Percentiles rank a stretch among this genome's conserved stretches.
Conservation (phyloP, 2,888 invertebrate genomes). For the Ligdia adustata region DNA sequence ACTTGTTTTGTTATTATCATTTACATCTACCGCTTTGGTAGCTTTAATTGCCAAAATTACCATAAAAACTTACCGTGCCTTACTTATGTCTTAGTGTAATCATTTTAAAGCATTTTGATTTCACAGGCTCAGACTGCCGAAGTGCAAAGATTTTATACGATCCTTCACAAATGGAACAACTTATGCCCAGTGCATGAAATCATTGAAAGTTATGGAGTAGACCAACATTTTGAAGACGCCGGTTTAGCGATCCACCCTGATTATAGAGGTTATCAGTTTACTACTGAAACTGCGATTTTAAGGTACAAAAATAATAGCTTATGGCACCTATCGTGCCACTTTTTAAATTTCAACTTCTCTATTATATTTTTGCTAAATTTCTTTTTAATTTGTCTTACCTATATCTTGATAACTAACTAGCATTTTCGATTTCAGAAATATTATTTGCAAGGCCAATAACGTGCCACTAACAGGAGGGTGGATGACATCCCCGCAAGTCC, state of each 20-base stretch:
- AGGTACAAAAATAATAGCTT: no score
- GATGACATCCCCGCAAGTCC: neutral
- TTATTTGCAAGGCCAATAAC: neutral
- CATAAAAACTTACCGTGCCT: no score
- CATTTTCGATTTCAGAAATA: slow-evolving; percentile 1
- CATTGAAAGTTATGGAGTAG: neutral
- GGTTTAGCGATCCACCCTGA: slow-evolving; percentile 5
- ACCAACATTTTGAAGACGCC: slow-evolving; percentile 4
- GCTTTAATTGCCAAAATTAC: no score
- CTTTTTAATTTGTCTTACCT: neutral
- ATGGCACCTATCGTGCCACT: no score
- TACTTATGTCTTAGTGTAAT: no score
- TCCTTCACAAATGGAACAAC: slow-evolving; percentile 2
- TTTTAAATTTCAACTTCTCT: no score
- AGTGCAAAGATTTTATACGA: slow-evolving; percentile 1
- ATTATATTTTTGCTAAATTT: neutral
- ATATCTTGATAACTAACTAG: no score
- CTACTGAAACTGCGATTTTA: neutral
- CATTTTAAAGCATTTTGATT: neutral
- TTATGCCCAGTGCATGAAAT: slow-evolving; percentile 3
- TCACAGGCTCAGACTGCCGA: neutral
- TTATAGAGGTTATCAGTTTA: neutral
- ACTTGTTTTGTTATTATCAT: no score
- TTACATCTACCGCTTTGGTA: no score
- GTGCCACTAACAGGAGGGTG: slow-evolving; percentile 5